phyloP scores from a whole-genome alignment of 1,140 invertebrate species.

The Pseudomyrmex cubaensis region DNA sequence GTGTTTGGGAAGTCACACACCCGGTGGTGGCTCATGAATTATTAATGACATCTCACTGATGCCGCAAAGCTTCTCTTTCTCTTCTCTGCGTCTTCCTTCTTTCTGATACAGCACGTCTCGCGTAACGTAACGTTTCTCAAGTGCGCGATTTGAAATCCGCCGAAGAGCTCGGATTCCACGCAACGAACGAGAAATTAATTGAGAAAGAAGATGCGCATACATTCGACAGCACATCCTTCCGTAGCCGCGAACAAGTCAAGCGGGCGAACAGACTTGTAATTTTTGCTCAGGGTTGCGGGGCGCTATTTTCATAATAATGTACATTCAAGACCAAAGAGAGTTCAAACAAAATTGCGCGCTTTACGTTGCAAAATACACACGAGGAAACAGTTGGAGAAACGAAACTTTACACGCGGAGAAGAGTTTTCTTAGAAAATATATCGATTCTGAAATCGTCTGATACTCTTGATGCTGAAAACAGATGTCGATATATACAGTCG shows the following conservation, averaged over 20 bases:
- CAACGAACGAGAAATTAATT: slow-evolving; percentile 27
- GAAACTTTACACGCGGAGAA: too few species aligned
- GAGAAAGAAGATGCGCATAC: slow-evolving; percentile 24
- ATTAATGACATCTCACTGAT: slow-evolving; percentile 14
- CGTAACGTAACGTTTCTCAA: background rate
- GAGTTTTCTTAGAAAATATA: too few species aligned
- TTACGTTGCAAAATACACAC: too few species aligned
- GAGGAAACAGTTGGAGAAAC: too few species aligned
- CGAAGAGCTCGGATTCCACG: slow-evolving; percentile 4
- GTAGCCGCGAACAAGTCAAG: background rate
- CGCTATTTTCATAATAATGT: too few species aligned
- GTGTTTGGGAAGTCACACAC: background rate
- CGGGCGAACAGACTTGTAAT: background rate
- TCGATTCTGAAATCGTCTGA: too few species aligned
- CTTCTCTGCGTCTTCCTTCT: background rate
- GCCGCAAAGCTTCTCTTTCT: background rate
- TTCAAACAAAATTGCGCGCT: too few species aligned
- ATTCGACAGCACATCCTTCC: background rate
- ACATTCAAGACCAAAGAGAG: too few species aligned
- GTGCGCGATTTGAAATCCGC: background rate
- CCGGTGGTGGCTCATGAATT: slow-evolving; percentile 25
- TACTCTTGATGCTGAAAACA: too few species aligned
- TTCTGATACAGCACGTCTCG: slow-evolving; percentile 2
- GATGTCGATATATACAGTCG: too few species aligned
- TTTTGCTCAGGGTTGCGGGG: background rate